Evolutionary conservation across 1,140 invertebrate species (phyloP), one percentile per base, ranked within the genome.

Genomic region (Pararge aegeria): DNA sequence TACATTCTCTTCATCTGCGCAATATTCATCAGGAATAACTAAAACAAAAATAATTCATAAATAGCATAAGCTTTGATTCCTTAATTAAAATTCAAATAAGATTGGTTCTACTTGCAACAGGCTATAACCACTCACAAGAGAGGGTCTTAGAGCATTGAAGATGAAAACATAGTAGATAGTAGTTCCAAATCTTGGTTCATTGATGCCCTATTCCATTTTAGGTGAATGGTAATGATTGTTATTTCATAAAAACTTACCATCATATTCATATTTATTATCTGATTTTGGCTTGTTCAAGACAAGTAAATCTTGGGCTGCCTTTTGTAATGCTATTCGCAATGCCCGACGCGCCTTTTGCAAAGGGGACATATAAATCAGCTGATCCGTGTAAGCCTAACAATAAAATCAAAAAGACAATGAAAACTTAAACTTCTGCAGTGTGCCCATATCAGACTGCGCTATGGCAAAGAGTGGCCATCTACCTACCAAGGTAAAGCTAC

Each of bases 291-390:
- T 73, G 58, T 64, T 72, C 56, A 82, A 73, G 15, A 77, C 56
- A 42, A 73, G 74, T 12, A 86, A 66, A 48, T 86, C 73, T 66
- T 83, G 75, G 12, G 79, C 69, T 38, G 80, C 83, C 65, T 84
- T 87, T 60, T 77, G 81, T 27, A 90, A 65, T 18, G 87, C 87
- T 48, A 79, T 63, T 19, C 73, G 70, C 30, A 90, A 67, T 21
- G 78, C 73, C 16, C 68, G 74, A 5, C 88, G 73, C 21, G 85
- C 87, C 68, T 86, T 89, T 73, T 88, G 83, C 13, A 89, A 61
- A 27, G 84, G 84, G 29, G 83, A 78, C 18, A 81, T 66, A 63
- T 72, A 75, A 5, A 76, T 42, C 5, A 64, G 42, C 54, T 83
- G 77, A 18, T 81, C 81, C 53, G 58, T 53, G 67, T 58, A 53